phyloP scores from a whole-genome alignment of 2,888 invertebrate genomes.

The Nephrotoma guestfalica region DNA sequence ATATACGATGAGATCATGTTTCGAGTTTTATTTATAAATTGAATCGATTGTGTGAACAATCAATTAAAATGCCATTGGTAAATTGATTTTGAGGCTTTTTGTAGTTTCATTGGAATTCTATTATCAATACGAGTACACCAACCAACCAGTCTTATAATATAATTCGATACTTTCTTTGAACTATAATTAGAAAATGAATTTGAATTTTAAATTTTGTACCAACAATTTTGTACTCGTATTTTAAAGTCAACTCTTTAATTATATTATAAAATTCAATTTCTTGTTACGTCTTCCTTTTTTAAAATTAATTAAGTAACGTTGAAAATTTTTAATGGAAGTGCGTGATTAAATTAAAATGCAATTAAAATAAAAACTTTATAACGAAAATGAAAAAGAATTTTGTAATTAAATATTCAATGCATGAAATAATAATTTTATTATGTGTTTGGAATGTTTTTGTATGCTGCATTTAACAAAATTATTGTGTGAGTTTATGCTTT shows the following conservation, averaged over 20 bases:
- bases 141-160: neutral
- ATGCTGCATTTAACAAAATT: neutral
- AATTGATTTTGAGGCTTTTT: neutral
- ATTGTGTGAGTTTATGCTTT: neutral
- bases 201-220: neutral
- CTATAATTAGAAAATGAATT: neutral
- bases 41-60: neutral
- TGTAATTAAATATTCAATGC: neutral
- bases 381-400: neutral
- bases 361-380: neutral
- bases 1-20: neutral
- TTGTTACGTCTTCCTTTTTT: neutral
- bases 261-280: neutral
- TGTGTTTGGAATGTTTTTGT: neutral
- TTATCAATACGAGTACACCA: neutral
- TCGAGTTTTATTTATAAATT: neutral
- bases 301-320: neutral
- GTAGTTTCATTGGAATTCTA: neutral
- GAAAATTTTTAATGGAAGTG: neutral
- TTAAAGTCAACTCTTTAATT: neutral
- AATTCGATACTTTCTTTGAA: neutral
- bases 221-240: neutral
- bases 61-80: neutral
- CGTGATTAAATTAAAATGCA: neutral
- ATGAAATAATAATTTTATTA: neutral